Base-by-base conservation (phyloP, 2,113 vertebrate species). In the Corythoichthys haematopterus region DNA sequence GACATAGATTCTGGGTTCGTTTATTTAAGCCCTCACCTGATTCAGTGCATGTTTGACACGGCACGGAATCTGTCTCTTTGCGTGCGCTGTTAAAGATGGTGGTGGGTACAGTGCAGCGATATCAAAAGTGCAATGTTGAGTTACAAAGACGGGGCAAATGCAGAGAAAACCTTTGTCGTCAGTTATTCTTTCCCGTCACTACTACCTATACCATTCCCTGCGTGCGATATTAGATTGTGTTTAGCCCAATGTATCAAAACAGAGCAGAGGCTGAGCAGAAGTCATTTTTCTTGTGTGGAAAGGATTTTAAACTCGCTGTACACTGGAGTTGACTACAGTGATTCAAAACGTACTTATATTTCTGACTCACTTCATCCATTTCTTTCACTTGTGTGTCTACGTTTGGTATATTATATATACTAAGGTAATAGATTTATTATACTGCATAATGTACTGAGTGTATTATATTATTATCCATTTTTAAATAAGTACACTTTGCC, bases 341-440 rank as follows among this genome's bases (percentile, higher is more conserved):
- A 64, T 69, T 70, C 28, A 35, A 65, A 51, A 55, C 57, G 28
- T 60, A 64, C 63, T 69, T 38, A 13, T 69, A 52, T 46, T n/a
- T 28, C 51, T 37, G 48, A 63, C 52, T 66, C 64, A 59, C 63
- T 46, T 69, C 69, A 71, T 66, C 68, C 70, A 76, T 63, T 77
- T 71, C 67, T 69, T 73, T 36, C 65, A 76, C 78, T 72, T 45
- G 38, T 62, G 13, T 62, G 40, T 28, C 60, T 46, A 20, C 84
- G 90, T 85, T 76, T 80, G 90, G 89, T 93, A 92, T 87, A 91
- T 89, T 87, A 78, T 84, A 86, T 90, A 89, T 90, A 88, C 82
- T 82, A 76, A 75, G 77, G 67, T 86, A 86, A 88, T 86, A 87
- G 88, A 85, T 89, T 62, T 62, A 40, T 28, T 33, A 33, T 46